Base-by-base conservation (phyloP, 2,797 vertebrate species). In the Rachycentron canadum region DNA sequence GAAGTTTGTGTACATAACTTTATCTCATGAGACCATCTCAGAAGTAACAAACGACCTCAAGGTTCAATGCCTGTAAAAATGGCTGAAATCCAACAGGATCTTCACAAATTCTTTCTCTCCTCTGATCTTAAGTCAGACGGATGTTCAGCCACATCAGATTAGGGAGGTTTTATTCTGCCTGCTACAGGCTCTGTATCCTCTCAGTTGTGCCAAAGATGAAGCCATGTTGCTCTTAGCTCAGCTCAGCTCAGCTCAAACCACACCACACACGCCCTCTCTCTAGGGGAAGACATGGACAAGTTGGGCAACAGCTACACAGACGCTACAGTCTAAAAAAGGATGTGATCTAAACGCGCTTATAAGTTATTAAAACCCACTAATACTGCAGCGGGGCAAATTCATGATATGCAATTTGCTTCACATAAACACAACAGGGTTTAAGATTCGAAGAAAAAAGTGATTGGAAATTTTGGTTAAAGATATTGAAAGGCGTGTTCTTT, bases 221-320 rank as follows among this genome's bases (percentile, higher is more conserved):
- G 74, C 78, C 47, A 78, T 79, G 79, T 50, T 81, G 72, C 78
- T 79, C 70, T 69, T 21, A 73, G 72, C 45, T 81, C 23, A 75
- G 72, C 47, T 81, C 55, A 60, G 28, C 10, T 65, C 61, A 55
- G 30, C 26, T 64, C 59, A 36, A 36, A 25, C 38, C 50, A 41
- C 63, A 26, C 53, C 34, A 56, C 40, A 64, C 78, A 84, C 86
- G 63, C 87, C 61, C 82, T 49, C 28, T 86, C 74, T 77, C 86
- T 16, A 2, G 66, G 62, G 71, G 56, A 63, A 38, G 17, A 16
- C 50, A 57, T 1, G 16, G 52, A 78, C 58, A 58, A 23, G 62
- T 49, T 57, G 30, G 64, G 50, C 61, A 73, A 55, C 32, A 43
- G 62, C 63, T 13, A 82, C 64, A 81, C 76, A 67, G 45, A 59